These are phyloP conservation scores for Aphidius colemani DNA, from an alignment of 2,888 invertebrate genomes.

Conservation along the genomic window DNA sequence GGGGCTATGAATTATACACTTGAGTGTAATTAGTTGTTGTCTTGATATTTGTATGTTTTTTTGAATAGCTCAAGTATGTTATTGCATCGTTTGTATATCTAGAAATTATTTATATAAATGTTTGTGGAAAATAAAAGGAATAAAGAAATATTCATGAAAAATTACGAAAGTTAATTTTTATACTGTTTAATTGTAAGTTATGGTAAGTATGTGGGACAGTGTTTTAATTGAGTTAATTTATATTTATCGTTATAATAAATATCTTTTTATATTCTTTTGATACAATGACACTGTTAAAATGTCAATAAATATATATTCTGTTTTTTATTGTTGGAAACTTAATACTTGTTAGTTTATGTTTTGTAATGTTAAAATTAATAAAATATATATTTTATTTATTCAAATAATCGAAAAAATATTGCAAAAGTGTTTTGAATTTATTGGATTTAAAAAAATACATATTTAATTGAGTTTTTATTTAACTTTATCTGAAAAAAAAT, in stretches of 20 bases:
- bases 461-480: too few relatives aligned
- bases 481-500: too few relatives aligned
- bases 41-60: slow-evolving; percentile 2
- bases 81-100: slow-evolving; percentile 1
- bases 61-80: slow-evolving; percentile 3
- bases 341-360: too few relatives aligned
- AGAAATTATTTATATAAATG: neutral
- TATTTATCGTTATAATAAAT: too few relatives aligned
- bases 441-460: too few relatives aligned
- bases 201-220: slow-evolving; percentile 12
- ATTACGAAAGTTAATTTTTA: slow-evolving; percentile 24
- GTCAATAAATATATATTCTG: neutral
- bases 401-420: too few relatives aligned
- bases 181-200: slow-evolving; percentile 16
- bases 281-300: neutral
- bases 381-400: too few relatives aligned
- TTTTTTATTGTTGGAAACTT: neutral
- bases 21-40: slow-evolving; percentile 17
- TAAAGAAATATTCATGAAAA: neutral
- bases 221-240: neutral
- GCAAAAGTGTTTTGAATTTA: too few relatives aligned
- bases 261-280: neutral
- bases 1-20: slow-evolving; percentile 9
- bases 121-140: too few relatives aligned
- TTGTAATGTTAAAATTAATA: too few relatives aligned